These are phyloP conservation scores for Perognathus longimembris DNA, from an alignment of 2,113 vertebrate genomes.

Conservation along the genomic window DNA sequence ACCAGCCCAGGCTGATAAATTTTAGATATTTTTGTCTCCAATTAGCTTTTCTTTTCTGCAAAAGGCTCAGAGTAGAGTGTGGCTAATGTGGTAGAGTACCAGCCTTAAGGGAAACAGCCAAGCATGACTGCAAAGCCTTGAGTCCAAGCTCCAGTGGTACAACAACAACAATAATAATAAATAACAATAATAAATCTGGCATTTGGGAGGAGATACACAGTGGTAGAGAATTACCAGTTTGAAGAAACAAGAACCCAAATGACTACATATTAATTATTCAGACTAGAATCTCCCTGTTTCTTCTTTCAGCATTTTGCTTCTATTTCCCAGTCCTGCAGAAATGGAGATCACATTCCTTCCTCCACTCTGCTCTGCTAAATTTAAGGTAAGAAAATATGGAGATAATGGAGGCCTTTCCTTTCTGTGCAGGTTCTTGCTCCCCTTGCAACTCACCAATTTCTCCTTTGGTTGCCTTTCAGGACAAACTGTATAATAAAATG, in stretches of 20 bases:
- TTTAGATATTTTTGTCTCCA: no score
- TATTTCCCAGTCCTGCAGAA: background rate
- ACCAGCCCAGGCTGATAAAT: no score
- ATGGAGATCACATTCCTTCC: background rate
- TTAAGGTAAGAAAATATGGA: background rate
- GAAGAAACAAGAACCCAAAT: background rate
- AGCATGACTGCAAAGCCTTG: no score
- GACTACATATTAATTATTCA: slow-evolving; percentile 1
- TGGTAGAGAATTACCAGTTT: background rate
- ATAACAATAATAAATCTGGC: background rate
- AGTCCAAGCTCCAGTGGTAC: no score
- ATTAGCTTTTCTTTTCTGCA: no score
- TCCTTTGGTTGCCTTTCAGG: background rate
- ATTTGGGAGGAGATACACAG: slow-evolving; percentile 41
- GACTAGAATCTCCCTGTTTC: background rate
- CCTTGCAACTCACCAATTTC: background rate
- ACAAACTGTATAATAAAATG: background rate
- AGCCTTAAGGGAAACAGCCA: no score
- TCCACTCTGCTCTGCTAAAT: background rate
- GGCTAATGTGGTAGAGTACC: no score
- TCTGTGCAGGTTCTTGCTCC: background rate
- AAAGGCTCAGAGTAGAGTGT: no score
- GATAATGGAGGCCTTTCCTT: background rate
- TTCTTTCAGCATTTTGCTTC: background rate
- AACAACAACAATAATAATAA: no score